Percentiles rank a stretch among this genome's conserved stretches.
These are phyloP conservation scores for Coptodon bakossiorum DNA, from an alignment of 2,113 vertebrate genomes.

Conservation along the genomic window DNA sequence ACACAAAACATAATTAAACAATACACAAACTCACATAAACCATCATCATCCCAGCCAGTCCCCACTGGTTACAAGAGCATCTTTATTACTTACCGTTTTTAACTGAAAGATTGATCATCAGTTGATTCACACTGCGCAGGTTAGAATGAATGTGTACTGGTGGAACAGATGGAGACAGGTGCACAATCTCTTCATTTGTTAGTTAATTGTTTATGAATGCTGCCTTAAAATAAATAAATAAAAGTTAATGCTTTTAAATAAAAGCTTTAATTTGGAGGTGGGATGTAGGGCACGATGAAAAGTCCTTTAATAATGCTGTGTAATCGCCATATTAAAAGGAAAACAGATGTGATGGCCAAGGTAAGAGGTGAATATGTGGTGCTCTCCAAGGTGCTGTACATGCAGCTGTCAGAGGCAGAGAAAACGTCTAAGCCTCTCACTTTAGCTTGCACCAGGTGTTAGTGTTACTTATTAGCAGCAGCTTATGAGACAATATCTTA, in stretches of 20 bases:
- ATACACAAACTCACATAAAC: neutral
- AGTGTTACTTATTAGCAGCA: neutral
- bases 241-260: neutral
- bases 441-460: neutral
- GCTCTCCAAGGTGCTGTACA: constrained; percentile 23
- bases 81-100: neutral
- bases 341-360: neutral
- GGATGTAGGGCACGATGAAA: neutral
- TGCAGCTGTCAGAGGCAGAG: neutral
- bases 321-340: neutral
- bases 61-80: neutral
- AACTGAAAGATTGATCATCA: neutral
- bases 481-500: neutral
- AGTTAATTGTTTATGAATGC: neutral
- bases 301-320: neutral
- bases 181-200: neutral
- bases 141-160: neutral
- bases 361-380: neutral
- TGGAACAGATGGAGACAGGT: neutral
- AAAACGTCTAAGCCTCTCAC: neutral
- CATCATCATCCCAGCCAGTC: neutral
- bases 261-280: neutral
- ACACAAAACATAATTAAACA: neutral
- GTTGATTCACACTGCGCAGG: neutral
- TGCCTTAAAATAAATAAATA: neutral